phyloP scores from a whole-genome alignment of 2,113 vertebrate species.

The Vireo altiloquus region DNA sequence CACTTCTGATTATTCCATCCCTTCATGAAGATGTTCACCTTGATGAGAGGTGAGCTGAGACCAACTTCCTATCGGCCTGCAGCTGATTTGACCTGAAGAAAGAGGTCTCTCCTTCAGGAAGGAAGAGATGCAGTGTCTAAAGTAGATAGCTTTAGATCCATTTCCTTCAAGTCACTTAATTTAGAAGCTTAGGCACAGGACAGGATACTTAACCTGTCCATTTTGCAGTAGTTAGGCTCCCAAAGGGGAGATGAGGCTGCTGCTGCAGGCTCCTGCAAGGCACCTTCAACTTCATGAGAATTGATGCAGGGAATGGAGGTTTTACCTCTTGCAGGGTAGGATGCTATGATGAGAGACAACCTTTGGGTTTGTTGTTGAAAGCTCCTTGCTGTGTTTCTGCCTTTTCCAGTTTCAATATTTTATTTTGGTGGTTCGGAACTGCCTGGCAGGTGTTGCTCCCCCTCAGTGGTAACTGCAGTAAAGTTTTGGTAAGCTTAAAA shows the following conservation, averaged over 20 bases:
- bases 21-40: not conserved
- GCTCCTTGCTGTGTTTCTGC: not conserved
- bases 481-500: not conserved
- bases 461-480: not conserved
- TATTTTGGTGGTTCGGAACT: not conserved
- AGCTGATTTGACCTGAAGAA: not conserved
- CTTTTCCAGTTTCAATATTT: not conserved
- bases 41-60: not conserved
- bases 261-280: not conserved
- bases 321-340: not conserved
- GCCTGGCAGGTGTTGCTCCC: not conserved
- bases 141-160: not conserved
- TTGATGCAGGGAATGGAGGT: not conserved
- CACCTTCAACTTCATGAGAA: not conserved
- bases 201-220: not conserved
- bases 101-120: not conserved
- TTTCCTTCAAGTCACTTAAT: not conserved
- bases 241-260: not conserved
- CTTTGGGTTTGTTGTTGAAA: not conserved
- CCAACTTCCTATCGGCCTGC: not conserved
- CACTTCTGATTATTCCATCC: not conserved
- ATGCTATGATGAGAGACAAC: not conserved
- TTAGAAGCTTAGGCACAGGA: not conserved
- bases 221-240: not conserved
- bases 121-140: not conserved